These are phyloP conservation scores for Dicerorhinus sumatrensis DNA, from an alignment of 2,113 vertebrate species.

Conservation along the genomic window DNA sequence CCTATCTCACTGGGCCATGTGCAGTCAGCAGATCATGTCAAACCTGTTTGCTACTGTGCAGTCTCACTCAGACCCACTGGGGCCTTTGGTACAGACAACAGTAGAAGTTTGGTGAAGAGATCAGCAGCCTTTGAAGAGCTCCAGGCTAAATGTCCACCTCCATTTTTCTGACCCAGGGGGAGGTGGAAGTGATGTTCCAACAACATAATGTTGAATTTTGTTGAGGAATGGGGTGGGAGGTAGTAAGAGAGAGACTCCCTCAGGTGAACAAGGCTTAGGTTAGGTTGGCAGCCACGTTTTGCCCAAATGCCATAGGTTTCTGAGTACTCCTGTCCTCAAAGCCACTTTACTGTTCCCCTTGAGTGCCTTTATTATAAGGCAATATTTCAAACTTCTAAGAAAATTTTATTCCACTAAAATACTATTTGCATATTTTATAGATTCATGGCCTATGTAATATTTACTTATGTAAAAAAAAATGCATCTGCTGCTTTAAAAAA, in stretches of 20 bases:
- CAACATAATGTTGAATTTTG: not conserved
- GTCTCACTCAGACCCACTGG: not conserved
- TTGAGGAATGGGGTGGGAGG: accelerated
- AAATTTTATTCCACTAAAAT: not conserved
- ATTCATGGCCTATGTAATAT: not conserved
- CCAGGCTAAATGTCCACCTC: not conserved
- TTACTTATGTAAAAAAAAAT: not conserved
- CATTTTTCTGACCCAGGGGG: not conserved
- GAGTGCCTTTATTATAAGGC: not conserved
- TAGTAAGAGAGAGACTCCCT: not conserved
- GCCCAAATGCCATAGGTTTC: not conserved
- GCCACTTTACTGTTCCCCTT: not conserved
- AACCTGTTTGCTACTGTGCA: not conserved
- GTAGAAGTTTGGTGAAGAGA: not conserved
- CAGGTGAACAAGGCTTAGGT: not conserved
- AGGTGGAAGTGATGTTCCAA: not conserved
- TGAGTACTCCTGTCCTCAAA: not conserved
- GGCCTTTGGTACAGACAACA: not conserved
- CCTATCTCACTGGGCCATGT: not conserved
- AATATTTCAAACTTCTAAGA: not conserved
- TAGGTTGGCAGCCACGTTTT: not conserved
- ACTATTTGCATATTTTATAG: not conserved
- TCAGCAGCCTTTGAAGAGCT: not conserved
- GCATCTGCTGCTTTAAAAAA: not conserved
- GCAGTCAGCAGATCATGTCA: not conserved